A percentile compares a stretch with the other conserved stretches of the same genome.
These are phyloP conservation scores for Gnatocerus cornutus DNA, from an alignment of 2,888 invertebrate genomes.

Conservation along the genomic window DNA sequence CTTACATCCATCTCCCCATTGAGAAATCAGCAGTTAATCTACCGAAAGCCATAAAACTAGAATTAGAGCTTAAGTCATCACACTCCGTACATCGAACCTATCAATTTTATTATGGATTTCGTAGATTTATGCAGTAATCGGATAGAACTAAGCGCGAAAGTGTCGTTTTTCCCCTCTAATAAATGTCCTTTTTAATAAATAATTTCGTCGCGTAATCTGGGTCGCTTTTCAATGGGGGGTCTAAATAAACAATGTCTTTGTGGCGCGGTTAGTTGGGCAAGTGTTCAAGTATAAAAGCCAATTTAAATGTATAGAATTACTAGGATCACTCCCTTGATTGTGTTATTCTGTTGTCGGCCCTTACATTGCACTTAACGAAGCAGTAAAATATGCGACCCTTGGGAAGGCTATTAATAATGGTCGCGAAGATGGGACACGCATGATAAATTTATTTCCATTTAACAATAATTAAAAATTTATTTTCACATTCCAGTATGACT, in stretches of 20 bases:
- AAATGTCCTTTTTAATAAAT: slow-evolving; percentile 37
- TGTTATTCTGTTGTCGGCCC: slow-evolving; percentile 66
- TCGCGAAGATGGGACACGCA: slow-evolving; percentile 43
- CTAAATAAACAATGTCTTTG: slow-evolving; percentile 62
- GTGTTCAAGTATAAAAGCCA: slow-evolving; percentile 65
- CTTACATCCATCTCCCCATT: slow-evolving; percentile 21
- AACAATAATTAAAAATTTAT: slow-evolving; percentile 28
- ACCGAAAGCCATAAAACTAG: slow-evolving; percentile 32
- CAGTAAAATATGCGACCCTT: slow-evolving; percentile 68
- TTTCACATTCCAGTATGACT: neutral
- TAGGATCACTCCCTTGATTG: slow-evolving; percentile 68
- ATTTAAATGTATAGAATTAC: slow-evolving; percentile 72
- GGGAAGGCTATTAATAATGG: slow-evolving; percentile 61
- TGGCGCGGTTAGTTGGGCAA: slow-evolving; percentile 58
- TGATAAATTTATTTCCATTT: slow-evolving; percentile 36
- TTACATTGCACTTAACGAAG: slow-evolving; percentile 65
- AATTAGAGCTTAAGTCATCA: slow-evolving; percentile 36
- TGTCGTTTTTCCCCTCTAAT: slow-evolving; percentile 29
- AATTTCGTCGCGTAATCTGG: slow-evolving; percentile 35
- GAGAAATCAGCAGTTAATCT: slow-evolving; percentile 39
- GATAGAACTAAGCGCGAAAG: slow-evolving; percentile 17
- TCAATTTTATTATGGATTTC: slow-evolving; percentile 35
- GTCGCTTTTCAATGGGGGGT: slow-evolving; percentile 45
- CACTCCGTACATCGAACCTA: neutral
- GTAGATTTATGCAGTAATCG: slow-evolving; percentile 19